Evolutionary conservation across 2,888 invertebrate species (phyloP).

Genomic region (Branchellion lobata): DNA sequence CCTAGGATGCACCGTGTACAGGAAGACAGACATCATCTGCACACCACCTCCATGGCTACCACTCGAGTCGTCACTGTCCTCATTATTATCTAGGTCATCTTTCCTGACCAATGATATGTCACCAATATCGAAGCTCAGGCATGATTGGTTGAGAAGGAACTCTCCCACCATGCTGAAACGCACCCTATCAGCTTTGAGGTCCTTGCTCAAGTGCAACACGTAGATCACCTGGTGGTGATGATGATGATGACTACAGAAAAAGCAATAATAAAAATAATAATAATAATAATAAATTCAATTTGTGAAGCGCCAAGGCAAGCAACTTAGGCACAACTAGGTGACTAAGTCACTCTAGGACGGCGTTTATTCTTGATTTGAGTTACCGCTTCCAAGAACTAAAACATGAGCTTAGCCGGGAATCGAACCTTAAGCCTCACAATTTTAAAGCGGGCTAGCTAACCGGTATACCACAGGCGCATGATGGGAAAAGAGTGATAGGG

Average conservation of each 20-base stretch:
- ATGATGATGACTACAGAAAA: background rate
- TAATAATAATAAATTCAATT: no score
- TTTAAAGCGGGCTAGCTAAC: no score
- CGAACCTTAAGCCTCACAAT: no score
- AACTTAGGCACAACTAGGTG: no score
- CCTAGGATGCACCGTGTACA: conserved; percentile 8
- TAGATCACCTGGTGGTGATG: conserved; percentile 71
- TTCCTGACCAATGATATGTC: conserved; percentile 61
- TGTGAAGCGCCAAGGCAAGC: no score
- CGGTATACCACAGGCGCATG: no score
- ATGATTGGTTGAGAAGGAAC: conserved; percentile 81
- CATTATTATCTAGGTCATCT: conserved; percentile 13
- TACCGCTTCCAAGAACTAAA: no score
- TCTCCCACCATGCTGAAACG: conserved; percentile 71
- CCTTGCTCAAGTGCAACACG: conserved; percentile 72
- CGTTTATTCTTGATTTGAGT: conserved; percentile 51
- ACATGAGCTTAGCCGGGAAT: no score
- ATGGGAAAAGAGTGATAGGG: no score
- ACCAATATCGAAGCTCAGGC: conserved; percentile 83
- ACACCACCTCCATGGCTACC: background rate
- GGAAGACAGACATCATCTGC: background rate
- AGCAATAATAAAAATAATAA: background rate
- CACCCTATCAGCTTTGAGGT: conserved; percentile 55
- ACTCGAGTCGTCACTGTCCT: background rate
- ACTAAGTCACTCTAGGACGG: no score